These are phyloP conservation scores for Cheirogaleus major DNA, from an alignment of 2,797 vertebrate species.

Conservation along the genomic window DNA sequence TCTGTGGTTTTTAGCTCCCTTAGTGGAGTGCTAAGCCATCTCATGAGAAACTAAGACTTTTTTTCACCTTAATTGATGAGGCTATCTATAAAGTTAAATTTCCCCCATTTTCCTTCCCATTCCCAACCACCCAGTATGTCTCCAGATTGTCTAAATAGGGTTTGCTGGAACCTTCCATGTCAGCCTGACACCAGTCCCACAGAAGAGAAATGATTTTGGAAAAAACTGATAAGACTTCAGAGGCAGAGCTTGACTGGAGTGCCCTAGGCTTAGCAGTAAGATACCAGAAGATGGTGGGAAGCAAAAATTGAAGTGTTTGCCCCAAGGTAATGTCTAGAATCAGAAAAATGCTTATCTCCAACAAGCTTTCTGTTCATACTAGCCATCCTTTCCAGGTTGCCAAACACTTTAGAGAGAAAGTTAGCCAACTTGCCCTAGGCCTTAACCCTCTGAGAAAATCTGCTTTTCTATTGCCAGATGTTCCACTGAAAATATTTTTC, in stretches of 20 bases:
- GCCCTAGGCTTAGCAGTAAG: neutral
- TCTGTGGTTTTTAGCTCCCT: neutral
- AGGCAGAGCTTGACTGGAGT: neutral
- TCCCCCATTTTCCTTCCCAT: neutral
- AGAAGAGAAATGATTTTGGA: neutral
- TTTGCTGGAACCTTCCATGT: neutral
- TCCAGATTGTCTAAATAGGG: neutral
- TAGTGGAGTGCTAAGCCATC: neutral
- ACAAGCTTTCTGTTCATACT: neutral
- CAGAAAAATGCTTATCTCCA: neutral
- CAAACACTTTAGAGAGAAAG: neutral
- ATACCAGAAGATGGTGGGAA: neutral
- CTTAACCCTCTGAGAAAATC: slow-evolving; percentile 2
- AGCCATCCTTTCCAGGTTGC: neutral
- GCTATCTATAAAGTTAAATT: neutral
- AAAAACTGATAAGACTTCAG: neutral
- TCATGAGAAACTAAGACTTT: neutral
- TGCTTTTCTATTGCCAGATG: neutral
- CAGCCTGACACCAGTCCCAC: neutral
- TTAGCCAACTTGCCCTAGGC: neutral
- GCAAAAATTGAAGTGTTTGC: neutral
- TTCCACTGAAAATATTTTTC: neutral
- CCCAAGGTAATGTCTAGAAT: neutral
- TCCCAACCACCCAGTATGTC: neutral
- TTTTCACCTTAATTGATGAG: neutral